Evolutionary conservation across 2,888 invertebrate species (phyloP).

Genomic region (Andrena chrysosceles): DNA sequence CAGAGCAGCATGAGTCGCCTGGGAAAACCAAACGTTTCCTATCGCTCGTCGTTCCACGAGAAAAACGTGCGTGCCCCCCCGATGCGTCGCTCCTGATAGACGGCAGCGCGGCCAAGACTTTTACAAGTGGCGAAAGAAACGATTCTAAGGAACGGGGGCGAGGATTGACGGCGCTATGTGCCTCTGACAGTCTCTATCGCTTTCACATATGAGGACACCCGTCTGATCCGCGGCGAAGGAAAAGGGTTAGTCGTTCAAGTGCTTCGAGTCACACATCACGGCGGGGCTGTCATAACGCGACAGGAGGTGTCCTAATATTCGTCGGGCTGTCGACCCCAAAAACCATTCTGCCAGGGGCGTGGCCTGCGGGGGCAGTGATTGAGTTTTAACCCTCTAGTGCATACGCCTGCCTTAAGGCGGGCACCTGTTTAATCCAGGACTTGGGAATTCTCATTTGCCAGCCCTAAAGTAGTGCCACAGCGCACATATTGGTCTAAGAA

Average conservation of each 20-base stretch:
- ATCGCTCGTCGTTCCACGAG: conserved; percentile 77
- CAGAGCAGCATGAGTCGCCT: conserved; percentile 82
- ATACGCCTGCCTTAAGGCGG: too few species aligned
- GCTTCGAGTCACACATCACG: conserved; percentile 84
- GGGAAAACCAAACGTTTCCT: conserved; percentile 85
- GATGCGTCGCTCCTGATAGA: conserved; percentile 75
- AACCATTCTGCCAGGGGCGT: conserved; percentile 40
- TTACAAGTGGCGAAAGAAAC: conserved; percentile 56
- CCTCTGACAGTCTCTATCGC: neutral
- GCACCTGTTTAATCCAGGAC: too few species aligned
- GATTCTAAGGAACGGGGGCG: conserved; percentile 29
- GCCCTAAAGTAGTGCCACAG: too few species aligned
- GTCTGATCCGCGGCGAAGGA: conserved; percentile 69
- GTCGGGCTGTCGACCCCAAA: conserved; percentile 72
- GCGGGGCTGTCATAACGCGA: conserved; percentile 77
- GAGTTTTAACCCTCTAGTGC: too few species aligned
- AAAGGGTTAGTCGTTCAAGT: conserved; percentile 84
- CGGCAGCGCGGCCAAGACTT: conserved; percentile 68
- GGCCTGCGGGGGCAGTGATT: conserved; percentile 24
- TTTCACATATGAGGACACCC: conserved; percentile 69
- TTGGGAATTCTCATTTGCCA: too few species aligned
- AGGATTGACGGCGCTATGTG: neutral
- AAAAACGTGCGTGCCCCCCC: conserved; percentile 69
- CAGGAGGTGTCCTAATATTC: conserved; percentile 81
- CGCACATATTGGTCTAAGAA: too few species aligned